phyloP scores from a whole-genome alignment of 2,888 invertebrate genomes.

The Acronicta leporina region DNA sequence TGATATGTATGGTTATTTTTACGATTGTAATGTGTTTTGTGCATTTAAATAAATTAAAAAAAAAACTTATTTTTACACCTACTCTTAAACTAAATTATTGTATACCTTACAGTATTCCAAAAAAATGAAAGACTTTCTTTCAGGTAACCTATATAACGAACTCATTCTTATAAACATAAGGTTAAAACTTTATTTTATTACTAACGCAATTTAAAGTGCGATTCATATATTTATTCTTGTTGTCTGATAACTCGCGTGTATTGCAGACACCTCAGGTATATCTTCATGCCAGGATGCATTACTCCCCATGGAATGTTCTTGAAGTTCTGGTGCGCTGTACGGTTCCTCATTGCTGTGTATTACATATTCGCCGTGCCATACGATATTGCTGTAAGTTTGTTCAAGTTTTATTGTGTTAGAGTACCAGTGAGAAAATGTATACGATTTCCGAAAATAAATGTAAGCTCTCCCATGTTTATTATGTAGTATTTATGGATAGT shows the following conservation, averaged over 20 bases:
- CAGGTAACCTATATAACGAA: neutral
- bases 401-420: constrained; percentile 35
- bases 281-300: constrained; percentile 80
- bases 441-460: neutral
- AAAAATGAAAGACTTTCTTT: too few relatives aligned
- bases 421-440: neutral
- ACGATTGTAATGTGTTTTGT: too few relatives aligned
- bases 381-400: constrained; percentile 78
- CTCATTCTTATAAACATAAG: neutral
- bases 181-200: constrained; percentile 17
- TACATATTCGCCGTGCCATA: constrained; percentile 79
- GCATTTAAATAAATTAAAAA: too few relatives aligned
- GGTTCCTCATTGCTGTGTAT: constrained; percentile 73
- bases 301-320: constrained; percentile 85
- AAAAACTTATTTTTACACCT: too few relatives aligned
- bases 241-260: constrained; percentile 24
- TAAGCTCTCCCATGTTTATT: neutral
- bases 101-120: too few relatives aligned
- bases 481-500: neutral
- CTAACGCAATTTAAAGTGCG: constrained; percentile 22
- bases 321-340: constrained; percentile 79
- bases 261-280: constrained; percentile 72
- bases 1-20: too few relatives aligned
- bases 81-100: too few relatives aligned
- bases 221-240: constrained; percentile 12